phyloP scores from a whole-genome alignment of 1,140 invertebrate genomes.

The Cepaea nemoralis region DNA sequence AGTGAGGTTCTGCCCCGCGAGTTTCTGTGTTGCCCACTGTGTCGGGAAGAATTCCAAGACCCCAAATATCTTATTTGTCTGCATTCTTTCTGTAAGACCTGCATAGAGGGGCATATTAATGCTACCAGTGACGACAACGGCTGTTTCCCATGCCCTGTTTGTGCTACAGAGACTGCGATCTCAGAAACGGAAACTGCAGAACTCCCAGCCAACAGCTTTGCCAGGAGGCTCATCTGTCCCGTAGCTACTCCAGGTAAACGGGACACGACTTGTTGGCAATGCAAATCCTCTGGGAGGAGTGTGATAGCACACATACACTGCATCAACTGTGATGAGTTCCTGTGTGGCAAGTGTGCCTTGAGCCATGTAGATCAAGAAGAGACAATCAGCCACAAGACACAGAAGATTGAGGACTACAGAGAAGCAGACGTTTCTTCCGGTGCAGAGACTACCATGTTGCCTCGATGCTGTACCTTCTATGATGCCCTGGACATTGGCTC shows the following conservation, averaged over 20 bases:
- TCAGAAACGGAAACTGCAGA: constrained; percentile 32
- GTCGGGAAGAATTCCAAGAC: constrained; percentile 71
- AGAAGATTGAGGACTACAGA: constrained; percentile 47
- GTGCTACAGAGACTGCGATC: constrained; percentile 52
- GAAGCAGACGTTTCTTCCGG: constrained; percentile 35
- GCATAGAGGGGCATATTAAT: constrained; percentile 73
- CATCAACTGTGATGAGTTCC: constrained; percentile 59
- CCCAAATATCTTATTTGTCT: constrained; percentile 88
- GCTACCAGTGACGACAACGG: constrained; percentile 40
- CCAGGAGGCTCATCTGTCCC: constrained; percentile 55
- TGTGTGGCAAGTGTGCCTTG: constrained; percentile 51
- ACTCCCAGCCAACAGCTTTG: constrained; percentile 60
- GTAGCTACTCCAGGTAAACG: constrained; percentile 27
- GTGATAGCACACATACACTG: constrained; percentile 53
- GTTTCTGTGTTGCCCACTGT: constrained; percentile 66
- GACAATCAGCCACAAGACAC: constrained; percentile 53
- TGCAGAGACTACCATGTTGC: constrained; percentile 25
- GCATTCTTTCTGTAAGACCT: constrained; percentile 91
- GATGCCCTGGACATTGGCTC: constrained; percentile 63
- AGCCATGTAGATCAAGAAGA: constrained; percentile 49
- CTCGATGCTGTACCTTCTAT: constrained; percentile 58
- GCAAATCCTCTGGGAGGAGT: constrained; percentile 47
- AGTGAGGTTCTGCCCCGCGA: constrained; percentile 62
- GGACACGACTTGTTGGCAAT: constrained; percentile 50
- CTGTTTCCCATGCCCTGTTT: constrained; percentile 58